phyloP scores from a whole-genome alignment of 2,113 vertebrate genomes.

The Takifugu flavidus region DNA sequence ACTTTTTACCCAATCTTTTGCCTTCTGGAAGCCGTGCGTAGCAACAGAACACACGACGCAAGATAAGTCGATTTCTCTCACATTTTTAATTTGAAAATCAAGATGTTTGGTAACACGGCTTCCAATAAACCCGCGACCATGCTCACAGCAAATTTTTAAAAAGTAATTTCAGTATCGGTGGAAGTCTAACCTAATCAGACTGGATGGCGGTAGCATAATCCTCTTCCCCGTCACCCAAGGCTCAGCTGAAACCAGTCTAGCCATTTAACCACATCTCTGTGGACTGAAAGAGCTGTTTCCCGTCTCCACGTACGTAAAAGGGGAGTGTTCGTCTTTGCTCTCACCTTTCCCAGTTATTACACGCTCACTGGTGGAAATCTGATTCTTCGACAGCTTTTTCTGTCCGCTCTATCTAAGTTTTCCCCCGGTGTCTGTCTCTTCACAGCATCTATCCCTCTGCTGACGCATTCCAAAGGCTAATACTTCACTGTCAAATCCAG shows the following conservation, averaged over 20 bases:
- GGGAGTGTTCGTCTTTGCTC: constrained; percentile 57
- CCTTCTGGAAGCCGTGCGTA: background rate
- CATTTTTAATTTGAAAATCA: background rate
- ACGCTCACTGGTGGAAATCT: constrained; percentile 43
- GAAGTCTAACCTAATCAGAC: no score
- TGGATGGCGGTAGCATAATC: constrained; percentile 31
- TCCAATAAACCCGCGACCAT: constrained; percentile 13
- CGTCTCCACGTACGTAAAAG: constrained; percentile 29
- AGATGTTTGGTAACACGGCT: background rate
- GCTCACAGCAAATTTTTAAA: background rate
- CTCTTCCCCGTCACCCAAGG: constrained; percentile 42
- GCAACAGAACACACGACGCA: no score
- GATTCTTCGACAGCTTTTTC: constrained; percentile 33
- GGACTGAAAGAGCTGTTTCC: constrained; percentile 33
- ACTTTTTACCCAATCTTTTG: constrained; percentile 3
- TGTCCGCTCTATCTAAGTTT: constrained; percentile 13
- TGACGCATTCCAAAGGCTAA: constrained; percentile 36
- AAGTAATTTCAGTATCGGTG: background rate
- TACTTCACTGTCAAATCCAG: constrained; percentile 59
- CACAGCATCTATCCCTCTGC: constrained; percentile 18
- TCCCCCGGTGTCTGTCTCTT: constrained; percentile 21
- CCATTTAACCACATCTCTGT: constrained; percentile 22
- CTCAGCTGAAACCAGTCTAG: constrained; percentile 46
- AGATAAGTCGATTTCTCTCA: no score
- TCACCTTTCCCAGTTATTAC: constrained; percentile 59